Evolutionary conservation across 2,888 invertebrate genomes (phyloP), one percentile per base, ranked within the genome.

Genomic region (Yponomeuta evonymella): DNA sequence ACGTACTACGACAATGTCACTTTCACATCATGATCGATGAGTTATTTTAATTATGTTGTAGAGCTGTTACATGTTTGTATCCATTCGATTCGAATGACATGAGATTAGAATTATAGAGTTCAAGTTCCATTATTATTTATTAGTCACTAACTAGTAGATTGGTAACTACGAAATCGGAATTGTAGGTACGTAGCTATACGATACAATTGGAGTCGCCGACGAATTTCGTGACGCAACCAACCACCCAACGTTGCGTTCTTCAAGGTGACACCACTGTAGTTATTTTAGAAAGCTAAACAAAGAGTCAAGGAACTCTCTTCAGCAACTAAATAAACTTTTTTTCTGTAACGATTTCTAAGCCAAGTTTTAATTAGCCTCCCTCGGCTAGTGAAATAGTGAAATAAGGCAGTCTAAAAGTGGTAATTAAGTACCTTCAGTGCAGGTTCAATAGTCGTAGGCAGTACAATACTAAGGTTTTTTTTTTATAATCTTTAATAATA

Each of bases 201-300:
- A 58, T 58, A 15, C 51, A 58, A 5, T 58, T 58, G 51, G 51
- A 58, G 51, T 15, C 3, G 51, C 15, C 15, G 12, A 58, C 51
- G 51, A 58, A 58, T 58, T 74, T 74, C 75, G 78, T 88, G 84
- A 87, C 84, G 88, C 81, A 88, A 88, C 80, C 75, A 77, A 79
- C 75, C 79, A 79, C 48, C 36, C 65, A n/a, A 79, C 78, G 81
- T 88, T 84, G 85, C 89, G 85, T 86, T 85, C 84, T 78, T 83
- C 85, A 83, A 86, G 86, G 87, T 88, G 89, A 88, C 88, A 86
- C 82, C 88, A 86, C 82, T 86, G 82, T 88, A 86, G 84, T 82
- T 85, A 87, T 84, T 92, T 90, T 91, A 91, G 91, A 92, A 91
- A 92, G 91, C 79, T 80, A 80, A 79, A 78, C 75, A 73, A 75